Conservation (phyloP, 2,888 invertebrate species). For the Lasius platythorax region DNA sequence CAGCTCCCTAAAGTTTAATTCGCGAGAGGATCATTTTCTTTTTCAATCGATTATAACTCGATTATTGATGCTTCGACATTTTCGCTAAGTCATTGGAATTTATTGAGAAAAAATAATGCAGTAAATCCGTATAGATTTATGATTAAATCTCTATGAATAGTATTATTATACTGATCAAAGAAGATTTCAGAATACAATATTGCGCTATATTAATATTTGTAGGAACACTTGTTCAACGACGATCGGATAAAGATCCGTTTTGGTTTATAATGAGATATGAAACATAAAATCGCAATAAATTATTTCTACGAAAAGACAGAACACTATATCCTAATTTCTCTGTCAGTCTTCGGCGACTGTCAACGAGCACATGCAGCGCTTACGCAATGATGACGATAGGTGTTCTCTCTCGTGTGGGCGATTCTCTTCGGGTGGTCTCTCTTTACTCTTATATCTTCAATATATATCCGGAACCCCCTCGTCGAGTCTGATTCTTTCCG, state of each 20-base stretch:
- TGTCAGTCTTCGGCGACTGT: neutral
- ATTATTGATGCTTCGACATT: neutral
- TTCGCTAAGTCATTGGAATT: neutral
- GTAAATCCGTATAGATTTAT: neutral
- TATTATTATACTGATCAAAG: too few species aligned
- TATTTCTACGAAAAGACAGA: neutral
- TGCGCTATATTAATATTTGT: too few species aligned
- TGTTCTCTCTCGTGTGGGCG: neutral
- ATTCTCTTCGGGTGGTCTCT: neutral
- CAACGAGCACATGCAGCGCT: neutral
- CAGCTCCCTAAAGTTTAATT: neutral
- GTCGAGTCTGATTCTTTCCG: neutral
- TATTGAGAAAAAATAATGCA: neutral
- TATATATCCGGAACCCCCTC: conserved; percentile 4
- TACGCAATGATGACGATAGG: conserved; percentile 11
- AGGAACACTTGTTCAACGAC: neutral
- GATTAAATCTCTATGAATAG: too few species aligned
- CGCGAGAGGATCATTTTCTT: neutral
- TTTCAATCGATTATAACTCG: neutral
- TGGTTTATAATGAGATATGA: neutral
- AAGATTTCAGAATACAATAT: too few species aligned
- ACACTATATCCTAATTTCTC: neutral
- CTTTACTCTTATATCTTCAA: neutral
- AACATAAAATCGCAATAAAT: neutral
- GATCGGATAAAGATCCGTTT: neutral